Evolutionary conservation across 2,113 vertebrate genomes (phyloP).

Genomic region (Zosterops lateralis): DNA sequence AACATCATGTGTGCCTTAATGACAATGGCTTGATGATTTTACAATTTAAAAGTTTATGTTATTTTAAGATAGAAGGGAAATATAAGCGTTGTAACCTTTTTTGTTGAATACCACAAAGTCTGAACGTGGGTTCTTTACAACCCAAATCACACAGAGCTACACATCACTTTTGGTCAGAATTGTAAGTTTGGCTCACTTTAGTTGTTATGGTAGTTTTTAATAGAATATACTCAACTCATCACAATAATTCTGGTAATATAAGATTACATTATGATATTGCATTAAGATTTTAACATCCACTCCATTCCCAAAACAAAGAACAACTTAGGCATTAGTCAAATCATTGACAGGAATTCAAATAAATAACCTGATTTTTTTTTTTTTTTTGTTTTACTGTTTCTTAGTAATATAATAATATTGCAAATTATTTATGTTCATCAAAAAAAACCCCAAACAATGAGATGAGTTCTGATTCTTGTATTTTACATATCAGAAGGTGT

Average conservation of each 20-base stretch:
- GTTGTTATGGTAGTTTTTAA: background rate
- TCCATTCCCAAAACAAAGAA: background rate
- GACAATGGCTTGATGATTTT: background rate
- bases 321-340: background rate
- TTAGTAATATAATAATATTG: background rate
- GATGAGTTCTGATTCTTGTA: background rate
- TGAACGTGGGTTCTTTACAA: background rate
- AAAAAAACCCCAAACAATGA: background rate
- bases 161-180: background rate
- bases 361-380: background rate
- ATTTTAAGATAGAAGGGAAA: background rate
- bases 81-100: background rate
- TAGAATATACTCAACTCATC: background rate
- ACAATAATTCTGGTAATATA: background rate
- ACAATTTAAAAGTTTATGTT: background rate
- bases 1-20: background rate
- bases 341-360: background rate
- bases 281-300: background rate
- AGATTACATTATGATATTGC: background rate
- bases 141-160: background rate
- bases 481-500: background rate
- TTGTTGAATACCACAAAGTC: background rate
- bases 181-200: background rate
- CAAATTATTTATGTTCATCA: background rate
- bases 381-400: background rate